A percentile compares a stretch with the other conserved stretches of the same genome.
Evolutionary conservation across 2,113 vertebrate genomes (phyloP).

Genomic region (Corythornis madagascariensis): DNA sequence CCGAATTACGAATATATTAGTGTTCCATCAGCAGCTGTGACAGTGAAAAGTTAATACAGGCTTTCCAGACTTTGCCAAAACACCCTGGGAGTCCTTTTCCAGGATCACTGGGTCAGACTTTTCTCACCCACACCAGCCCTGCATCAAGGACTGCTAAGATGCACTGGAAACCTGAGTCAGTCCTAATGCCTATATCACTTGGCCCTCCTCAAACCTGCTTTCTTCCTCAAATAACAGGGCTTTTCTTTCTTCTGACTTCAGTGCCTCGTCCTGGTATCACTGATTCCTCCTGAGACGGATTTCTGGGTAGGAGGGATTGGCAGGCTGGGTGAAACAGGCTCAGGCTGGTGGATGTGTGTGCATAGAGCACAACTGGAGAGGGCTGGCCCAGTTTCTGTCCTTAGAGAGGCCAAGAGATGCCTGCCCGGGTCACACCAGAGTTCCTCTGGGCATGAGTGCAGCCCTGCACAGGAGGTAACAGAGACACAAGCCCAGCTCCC

Average conservation of each 20-base stretch:
- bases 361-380: neutral
- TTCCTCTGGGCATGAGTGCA: neutral
- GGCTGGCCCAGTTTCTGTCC: neutral
- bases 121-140: neutral
- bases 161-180: neutral
- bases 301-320: neutral
- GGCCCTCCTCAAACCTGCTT: neutral
- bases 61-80: constrained; percentile 49
- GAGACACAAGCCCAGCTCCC: neutral
- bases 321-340: neutral
- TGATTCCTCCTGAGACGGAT: neutral
- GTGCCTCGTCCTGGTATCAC: no score
- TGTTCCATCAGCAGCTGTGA: constrained; percentile 33
- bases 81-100: constrained; percentile 4
- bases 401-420: neutral
- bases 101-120: neutral
- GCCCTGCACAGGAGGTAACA: neutral
- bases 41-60: constrained; percentile 23
- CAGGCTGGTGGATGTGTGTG: neutral
- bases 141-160: neutral
- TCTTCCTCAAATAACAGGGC: neutral
- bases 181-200: neutral
- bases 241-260: neutral
- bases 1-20: constrained; percentile 62
- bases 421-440: neutral